Conservation (phyloP, 2,888 invertebrate genomes). For the Agonopterix heracliana region DNA sequence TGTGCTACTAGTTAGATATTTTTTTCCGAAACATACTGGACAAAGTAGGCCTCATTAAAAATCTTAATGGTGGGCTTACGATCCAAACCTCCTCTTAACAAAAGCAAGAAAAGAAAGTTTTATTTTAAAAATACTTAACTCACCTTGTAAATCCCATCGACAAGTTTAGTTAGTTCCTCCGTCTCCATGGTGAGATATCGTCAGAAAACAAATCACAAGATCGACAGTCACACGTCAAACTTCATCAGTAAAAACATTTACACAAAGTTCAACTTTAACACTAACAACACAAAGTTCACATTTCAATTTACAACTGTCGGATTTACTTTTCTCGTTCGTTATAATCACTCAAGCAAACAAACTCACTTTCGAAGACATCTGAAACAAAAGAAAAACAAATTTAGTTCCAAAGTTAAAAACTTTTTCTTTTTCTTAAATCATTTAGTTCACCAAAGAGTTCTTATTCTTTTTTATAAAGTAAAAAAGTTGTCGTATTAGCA, state of each 20-base stretch:
- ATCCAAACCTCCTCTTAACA: too few species aligned
- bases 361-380: constrained; percentile 63
- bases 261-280: constrained; percentile 56
- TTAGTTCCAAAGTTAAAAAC: constrained; percentile 19
- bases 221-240: constrained; percentile 56
- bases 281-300: constrained; percentile 64
- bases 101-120: neutral
- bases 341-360: constrained; percentile 54
- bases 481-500: constrained; percentile 17
- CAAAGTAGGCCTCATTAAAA: too few species aligned
- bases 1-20: too few species aligned
- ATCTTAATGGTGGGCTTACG: too few species aligned
- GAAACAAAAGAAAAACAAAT: constrained; percentile 58
- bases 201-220: constrained; percentile 44
- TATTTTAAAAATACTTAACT: constrained; percentile 23
- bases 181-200: constrained; percentile 81
- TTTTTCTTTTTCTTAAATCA: neutral
- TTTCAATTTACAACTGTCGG: constrained; percentile 52
- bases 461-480: constrained; percentile 4
- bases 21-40: too few species aligned
- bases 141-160: constrained; percentile 94
- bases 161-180: constrained; percentile 92
- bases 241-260: constrained; percentile 54
- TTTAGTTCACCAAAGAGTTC: neutral
- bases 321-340: constrained; percentile 29